phyloP scores from a whole-genome alignment of 2,888 invertebrate genomes.

The Mythimna loreyi region DNA sequence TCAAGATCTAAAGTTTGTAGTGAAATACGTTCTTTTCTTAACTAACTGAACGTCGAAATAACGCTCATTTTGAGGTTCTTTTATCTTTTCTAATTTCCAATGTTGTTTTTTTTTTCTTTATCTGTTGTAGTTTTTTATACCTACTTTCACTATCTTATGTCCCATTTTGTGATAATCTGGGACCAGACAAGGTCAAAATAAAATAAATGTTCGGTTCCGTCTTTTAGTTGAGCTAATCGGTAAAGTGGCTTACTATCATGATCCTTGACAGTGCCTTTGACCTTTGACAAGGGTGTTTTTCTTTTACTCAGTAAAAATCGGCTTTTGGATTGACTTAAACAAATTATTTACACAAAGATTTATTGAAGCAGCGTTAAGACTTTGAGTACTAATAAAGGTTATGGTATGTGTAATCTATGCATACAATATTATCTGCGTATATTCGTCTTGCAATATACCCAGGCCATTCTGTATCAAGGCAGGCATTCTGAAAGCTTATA shows the following conservation, averaged over 20 bases:
- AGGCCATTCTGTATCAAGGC: not conserved
- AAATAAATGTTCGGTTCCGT: slow-evolving; percentile 10
- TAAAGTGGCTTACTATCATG: slow-evolving; percentile 10
- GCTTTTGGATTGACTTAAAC: not conserved
- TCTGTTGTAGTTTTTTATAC: slow-evolving; percentile 35
- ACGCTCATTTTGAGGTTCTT: too few species aligned
- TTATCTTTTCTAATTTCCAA: slow-evolving; percentile 58
- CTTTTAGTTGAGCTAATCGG: slow-evolving; percentile 18
- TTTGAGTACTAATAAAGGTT: not conserved
- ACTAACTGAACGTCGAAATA: slow-evolving; percentile 33
- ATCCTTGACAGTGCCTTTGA: not conserved
- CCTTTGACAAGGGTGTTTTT: not conserved
- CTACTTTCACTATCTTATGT: slow-evolving; percentile 16
- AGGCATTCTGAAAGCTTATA: slow-evolving; percentile 13
- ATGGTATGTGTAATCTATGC: slow-evolving; percentile 8
- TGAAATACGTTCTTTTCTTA: slow-evolving; percentile 37
- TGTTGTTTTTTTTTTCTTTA: slow-evolving; percentile 46
- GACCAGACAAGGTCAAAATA: slow-evolving; percentile 13
- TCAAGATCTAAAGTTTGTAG: slow-evolving; percentile 28
- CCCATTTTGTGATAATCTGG: slow-evolving; percentile 21
- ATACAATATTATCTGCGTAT: slow-evolving; percentile 6
- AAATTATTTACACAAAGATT: not conserved
- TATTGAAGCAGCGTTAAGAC: too few species aligned
- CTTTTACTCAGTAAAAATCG: too few species aligned
- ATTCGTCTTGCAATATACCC: slow-evolving; percentile 4